Base-by-base conservation (phyloP, 2,797 vertebrate species). In the Siniperca scherzeri region DNA sequence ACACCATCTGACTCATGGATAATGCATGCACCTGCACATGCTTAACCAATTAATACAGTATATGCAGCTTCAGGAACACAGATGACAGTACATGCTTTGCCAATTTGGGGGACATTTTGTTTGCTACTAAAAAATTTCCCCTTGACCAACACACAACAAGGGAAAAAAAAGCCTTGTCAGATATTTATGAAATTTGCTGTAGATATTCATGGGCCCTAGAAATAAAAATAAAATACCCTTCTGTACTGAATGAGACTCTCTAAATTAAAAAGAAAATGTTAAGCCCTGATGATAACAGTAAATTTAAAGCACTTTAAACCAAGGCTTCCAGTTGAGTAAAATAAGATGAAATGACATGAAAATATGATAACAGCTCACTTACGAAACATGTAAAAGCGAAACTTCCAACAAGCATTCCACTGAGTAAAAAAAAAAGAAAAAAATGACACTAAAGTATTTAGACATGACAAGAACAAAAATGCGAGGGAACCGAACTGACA, bases 21-120 rank as follows among this genome's bases (percentile, higher is more conserved):
- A 46, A 82, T 30, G 57, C 72, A 65, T 48, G 76, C 67, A 79
- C 74, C 68, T 72, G 57, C 69, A 74, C 70, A 70, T 53, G 46
- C 48, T 71, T 44, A 74, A 50, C 10, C 57, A 17, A 30, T 12
- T 77, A 67, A 80, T 65, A 68, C 36, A 38, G 36, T 40, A 7
- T 44, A 77, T 79, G 77, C 73, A 65, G 52, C 57, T 46, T 7
- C 66, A 67, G 50, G 62, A 67, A 67, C 64, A 66, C 66, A 75
- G 60, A 72, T 71, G 57, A 73, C 33, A 44, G 55, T 42, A 62
- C 53, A 74, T 60, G 27, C 22, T 27, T 25, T 52, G 68, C 38
- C 46, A 67, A 30, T 67, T 40, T 71, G 44, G 38, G 16, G 33
- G 25, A 77, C 60, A 77, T 30, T 57, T 40, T 27, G 50, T 22